phyloP scores from a whole-genome alignment of 2,888 invertebrate genomes.

The Sympetrum striolatum region DNA sequence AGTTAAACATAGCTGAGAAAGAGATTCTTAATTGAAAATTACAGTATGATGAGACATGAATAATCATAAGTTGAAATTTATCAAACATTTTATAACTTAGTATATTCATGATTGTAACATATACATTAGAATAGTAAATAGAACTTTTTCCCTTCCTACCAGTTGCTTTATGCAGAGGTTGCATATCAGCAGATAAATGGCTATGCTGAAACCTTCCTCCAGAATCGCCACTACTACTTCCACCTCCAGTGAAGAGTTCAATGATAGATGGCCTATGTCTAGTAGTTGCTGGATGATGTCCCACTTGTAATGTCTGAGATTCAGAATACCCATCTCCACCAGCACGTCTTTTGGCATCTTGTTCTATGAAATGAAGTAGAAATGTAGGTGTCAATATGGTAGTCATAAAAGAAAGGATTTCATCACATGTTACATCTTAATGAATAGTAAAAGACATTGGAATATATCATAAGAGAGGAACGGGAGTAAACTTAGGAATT shows the following conservation, averaged over 20 bases:
- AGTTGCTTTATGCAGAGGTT: slow-evolving; percentile 14
- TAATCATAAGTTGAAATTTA: no score
- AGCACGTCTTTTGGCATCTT: slow-evolving; percentile 38
- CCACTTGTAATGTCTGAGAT: slow-evolving; percentile 22
- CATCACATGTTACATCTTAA: neutral
- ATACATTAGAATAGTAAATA: no score
- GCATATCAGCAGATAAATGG: slow-evolving; percentile 3
- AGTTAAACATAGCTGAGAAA: no score
- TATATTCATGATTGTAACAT: no score
- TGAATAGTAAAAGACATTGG: neutral
- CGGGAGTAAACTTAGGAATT: neutral
- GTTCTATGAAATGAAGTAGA: neutral
- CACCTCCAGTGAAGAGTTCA: slow-evolving; percentile 70
- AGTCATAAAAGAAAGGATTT: no score
- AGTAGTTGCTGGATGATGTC: slow-evolving; percentile 52
- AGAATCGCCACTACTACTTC: slow-evolving; percentile 54
- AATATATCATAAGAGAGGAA: neutral
- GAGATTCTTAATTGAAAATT: no score
- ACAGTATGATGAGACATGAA: no score
- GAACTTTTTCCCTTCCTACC: neutral
- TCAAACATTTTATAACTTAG: no score
- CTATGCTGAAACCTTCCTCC: slow-evolving; percentile 47
- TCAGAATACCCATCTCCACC: slow-evolving; percentile 1
- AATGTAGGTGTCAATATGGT: no score
- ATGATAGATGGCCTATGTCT: slow-evolving; percentile 73